Evolutionary conservation across 2,797 vertebrate species (phyloP), one percentile per base, ranked within the genome.

Genomic region (Alca torda): DNA sequence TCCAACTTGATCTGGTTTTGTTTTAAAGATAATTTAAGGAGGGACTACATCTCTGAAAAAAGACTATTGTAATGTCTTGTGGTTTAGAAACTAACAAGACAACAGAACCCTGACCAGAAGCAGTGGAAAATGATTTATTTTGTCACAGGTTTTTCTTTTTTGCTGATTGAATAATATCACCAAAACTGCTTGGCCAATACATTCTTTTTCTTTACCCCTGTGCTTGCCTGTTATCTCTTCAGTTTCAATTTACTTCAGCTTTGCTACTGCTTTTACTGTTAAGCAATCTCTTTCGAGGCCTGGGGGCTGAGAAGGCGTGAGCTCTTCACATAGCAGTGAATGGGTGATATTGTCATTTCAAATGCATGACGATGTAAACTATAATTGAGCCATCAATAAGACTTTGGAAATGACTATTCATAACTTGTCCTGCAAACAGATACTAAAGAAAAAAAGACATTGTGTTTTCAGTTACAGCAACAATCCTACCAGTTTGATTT

Each of bases 341-440:
- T 89, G 70, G 74, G 59, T 1, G 25, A 88, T 76, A 92, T 19
- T 96, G 91, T 94, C 79, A 61, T 89, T 67, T 80, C 77, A 45
- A 37, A 88, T 74, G 77, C 56, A 50, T 94, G 91, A 87, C 86
- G 84, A 63, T 64, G 76, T 74, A 31, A 90, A 74, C 74, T 87
- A 11, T 90, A 89, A 94, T 46, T 90, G 90, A 93, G 70, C 70
- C 60, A 75, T 95, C 90, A 94, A 30, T 87, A 87, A 72, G 75
- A 35, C 77, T 93, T 86, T 82, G 41, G 53, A 96, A 95, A 70
- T 57, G 20, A 41, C 74, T 89, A 24, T 92, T 81, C 77, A 76
- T 87, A 75, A 69, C 43, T 87, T 90, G 60, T 82, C n/a, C 48
- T 89, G 39, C 67, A 82, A 69, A 77, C 14, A n/a, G 63, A 50